A percentile compares a stretch with the other conserved stretches of the same genome.
Conservation (phyloP, 1,140 invertebrate genomes). For the Drosophila nigromelanica region DNA sequence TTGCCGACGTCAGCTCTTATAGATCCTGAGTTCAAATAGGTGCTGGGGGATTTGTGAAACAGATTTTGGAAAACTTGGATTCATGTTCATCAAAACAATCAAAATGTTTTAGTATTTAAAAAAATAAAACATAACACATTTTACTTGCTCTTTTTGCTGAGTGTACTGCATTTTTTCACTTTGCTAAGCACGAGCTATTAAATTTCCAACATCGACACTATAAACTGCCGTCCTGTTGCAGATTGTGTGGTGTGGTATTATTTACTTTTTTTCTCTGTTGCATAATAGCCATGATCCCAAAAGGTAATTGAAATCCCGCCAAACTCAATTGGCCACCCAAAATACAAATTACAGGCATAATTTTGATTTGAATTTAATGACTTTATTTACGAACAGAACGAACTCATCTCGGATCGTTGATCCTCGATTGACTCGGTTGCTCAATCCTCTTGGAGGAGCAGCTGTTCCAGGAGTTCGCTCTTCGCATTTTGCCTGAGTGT, state of each 20-base stretch:
- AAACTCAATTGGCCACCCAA: constrained; percentile 65
- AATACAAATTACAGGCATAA: constrained; percentile 74
- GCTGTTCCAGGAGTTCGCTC: not conserved
- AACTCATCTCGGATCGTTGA: not conserved
- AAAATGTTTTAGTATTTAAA: too few relatives aligned
- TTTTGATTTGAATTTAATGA: constrained; percentile 82
- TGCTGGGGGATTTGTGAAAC: not conserved
- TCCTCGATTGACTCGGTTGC: not conserved
- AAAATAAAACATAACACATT: not conserved
- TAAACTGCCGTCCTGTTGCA: not conserved
- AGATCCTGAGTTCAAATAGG: not conserved
- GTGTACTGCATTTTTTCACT: constrained; percentile 1
- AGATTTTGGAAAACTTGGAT: too few relatives aligned
- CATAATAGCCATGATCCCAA: constrained; percentile 46
- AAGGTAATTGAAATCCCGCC: constrained; percentile 65
- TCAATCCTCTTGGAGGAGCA: not conserved
- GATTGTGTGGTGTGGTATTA: constrained; percentile 1
- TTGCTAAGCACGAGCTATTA: not conserved
- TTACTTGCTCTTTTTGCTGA: not conserved
- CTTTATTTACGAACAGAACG: constrained; percentile 57
- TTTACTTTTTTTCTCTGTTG: constrained; percentile 28
- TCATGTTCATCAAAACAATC: too few relatives aligned
- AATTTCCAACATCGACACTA: constrained; percentile 7
- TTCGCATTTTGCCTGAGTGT: not conserved
- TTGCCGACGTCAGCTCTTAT: too few relatives aligned